phyloP scores from a whole-genome alignment of 2,113 vertebrate genomes.

The Aegithalos caudatus region DNA sequence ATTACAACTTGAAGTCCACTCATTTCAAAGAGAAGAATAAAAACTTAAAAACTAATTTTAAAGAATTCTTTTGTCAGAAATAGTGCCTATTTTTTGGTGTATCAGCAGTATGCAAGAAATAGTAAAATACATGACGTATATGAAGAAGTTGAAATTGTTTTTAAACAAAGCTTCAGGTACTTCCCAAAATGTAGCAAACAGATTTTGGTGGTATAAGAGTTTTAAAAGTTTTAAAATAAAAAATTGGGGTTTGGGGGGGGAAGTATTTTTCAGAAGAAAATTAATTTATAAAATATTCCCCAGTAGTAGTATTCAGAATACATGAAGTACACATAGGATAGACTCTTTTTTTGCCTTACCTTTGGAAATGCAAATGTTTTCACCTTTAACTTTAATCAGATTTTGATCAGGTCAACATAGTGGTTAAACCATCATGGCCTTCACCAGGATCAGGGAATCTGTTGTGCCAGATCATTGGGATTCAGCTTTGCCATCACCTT shows the following conservation, averaged over 20 bases:
- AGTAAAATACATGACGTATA: neutral
- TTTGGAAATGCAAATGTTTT: neutral
- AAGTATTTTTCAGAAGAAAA: neutral
- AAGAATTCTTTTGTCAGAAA: neutral
- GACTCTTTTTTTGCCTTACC: neutral
- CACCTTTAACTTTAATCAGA: neutral
- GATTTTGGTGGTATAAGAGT: neutral
- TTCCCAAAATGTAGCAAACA: neutral
- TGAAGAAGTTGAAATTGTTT: neutral
- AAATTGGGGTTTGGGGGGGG: accelerated
- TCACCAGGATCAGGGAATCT: neutral
- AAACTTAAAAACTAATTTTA: neutral
- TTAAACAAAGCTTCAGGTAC: neutral
- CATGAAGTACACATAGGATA: neutral
- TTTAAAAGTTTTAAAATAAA: neutral
- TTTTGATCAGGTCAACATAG: neutral
- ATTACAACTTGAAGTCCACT: neutral
- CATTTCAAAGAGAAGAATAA: neutral
- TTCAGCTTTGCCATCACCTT: neutral
- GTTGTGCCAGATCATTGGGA: neutral
- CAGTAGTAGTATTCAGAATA: neutral
- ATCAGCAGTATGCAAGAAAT: neutral
- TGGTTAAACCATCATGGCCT: neutral
- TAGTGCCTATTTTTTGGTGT: neutral
- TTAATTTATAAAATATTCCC: neutral